phyloP scores from a whole-genome alignment of 2,113 vertebrate genomes.

The Stomatorhinus ivindoensis region DNA sequence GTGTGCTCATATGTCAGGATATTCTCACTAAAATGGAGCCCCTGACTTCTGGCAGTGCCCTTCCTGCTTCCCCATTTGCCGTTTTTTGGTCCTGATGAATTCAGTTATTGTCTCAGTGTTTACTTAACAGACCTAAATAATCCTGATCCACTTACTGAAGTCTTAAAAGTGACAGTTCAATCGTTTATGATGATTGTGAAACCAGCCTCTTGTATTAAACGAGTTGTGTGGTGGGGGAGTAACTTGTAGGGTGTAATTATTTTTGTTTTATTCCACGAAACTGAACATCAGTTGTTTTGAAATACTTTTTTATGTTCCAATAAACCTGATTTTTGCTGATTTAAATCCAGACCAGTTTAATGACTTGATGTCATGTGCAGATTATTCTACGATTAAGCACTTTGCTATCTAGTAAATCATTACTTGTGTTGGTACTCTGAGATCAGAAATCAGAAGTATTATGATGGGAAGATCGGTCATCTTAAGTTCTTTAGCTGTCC shows the following conservation, averaged over 20 bases:
- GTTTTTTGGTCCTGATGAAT: neutral
- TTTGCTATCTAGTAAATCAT: neutral
- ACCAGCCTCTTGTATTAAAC: neutral
- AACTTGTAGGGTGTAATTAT: neutral
- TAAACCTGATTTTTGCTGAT: slow-evolving; percentile 9
- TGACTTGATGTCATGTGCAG: neutral
- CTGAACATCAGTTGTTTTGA: neutral
- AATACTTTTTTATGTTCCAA: neutral
- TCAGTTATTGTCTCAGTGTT: neutral
- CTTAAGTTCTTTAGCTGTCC: neutral
- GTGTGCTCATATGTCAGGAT: neutral
- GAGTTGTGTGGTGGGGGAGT: neutral
- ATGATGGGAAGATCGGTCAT: neutral
- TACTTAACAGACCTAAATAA: neutral
- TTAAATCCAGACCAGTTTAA: neutral
- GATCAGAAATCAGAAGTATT: neutral
- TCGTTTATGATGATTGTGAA: neutral
- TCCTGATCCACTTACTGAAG: neutral
- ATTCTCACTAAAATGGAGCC: neutral
- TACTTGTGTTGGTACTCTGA: neutral
- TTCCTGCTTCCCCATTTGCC: neutral
- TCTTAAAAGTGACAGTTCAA: neutral
- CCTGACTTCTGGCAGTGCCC: neutral
- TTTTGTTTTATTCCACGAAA: neutral
- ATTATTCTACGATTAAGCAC: neutral